phyloP scores from a whole-genome alignment of 2,888 invertebrate species.

The Epinotia demarniana region DNA sequence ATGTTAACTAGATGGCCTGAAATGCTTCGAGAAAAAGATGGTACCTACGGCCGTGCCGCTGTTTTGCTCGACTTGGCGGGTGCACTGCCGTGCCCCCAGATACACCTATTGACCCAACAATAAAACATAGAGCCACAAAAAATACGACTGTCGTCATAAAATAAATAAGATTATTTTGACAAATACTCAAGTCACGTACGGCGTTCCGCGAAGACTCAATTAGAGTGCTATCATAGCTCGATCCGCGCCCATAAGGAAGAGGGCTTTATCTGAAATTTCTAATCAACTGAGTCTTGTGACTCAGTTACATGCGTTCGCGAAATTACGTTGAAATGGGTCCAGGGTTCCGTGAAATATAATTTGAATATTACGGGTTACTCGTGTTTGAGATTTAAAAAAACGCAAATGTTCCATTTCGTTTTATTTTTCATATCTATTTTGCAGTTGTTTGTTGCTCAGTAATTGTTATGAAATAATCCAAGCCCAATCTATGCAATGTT shows the following conservation, averaged over 20 bases:
- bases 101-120: background rate
- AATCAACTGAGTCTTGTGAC: conserved; percentile 75
- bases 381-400: no score
- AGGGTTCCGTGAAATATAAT: conserved; percentile 18
- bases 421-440: no score
- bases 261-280: conserved; percentile 75
- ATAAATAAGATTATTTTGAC: conserved; percentile 34
- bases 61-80: no score
- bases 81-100: no score
- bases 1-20: no score
- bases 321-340: conserved; percentile 55
- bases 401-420: no score
- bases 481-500: no score
- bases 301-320: conserved; percentile 67
- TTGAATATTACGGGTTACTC: background rate
- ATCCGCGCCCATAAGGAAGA: conserved; percentile 76
- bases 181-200: conserved; percentile 71
- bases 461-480: no score
- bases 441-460: no score
- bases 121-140: background rate
- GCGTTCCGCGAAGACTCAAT: conserved; percentile 61
- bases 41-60: no score
- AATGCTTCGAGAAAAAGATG: no score
- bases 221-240: conserved; percentile 69
- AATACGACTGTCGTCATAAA: background rate